A percentile compares a stretch with the other conserved stretches of the same genome.
These are phyloP conservation scores for Cyprinodon brontotheroides DNA, from an alignment of 2,113 vertebrate species.

Conservation along the genomic window DNA sequence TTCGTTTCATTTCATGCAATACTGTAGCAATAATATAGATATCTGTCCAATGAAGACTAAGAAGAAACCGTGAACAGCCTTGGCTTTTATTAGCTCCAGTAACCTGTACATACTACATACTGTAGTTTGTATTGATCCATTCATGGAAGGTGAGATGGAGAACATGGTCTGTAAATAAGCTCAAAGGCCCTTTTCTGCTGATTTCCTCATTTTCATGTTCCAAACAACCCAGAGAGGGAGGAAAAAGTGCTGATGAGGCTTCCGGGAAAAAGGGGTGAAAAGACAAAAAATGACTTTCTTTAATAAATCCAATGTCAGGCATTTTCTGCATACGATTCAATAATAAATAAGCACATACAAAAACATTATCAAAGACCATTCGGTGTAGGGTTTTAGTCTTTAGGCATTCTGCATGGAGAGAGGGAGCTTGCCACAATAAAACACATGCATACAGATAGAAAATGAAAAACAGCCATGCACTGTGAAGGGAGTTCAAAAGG, in stretches of 20 bases:
- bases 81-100: constrained; percentile 43
- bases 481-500: constrained; percentile 22
- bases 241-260: constrained; percentile 72
- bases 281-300: constrained; percentile 51
- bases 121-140: constrained; percentile 67
- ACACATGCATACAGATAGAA: constrained; percentile 15
- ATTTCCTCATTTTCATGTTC: constrained; percentile 56
- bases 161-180: constrained; percentile 73
- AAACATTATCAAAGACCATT: constrained; percentile 11
- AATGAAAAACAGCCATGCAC: constrained; percentile 25
- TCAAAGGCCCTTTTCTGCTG: constrained; percentile 59
- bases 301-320: constrained; percentile 63
- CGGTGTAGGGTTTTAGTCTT: constrained; percentile 9
- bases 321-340: constrained; percentile 50
- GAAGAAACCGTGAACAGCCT: constrained; percentile 9
- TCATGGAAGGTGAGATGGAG: constrained; percentile 38
- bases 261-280: constrained; percentile 33
- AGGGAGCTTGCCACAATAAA: constrained; percentile 32
- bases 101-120: constrained; percentile 48
- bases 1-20: constrained; percentile 2
- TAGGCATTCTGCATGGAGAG: constrained; percentile 33
- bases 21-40: constrained; percentile 5
- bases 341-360: constrained; percentile 6
- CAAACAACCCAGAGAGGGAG: constrained; percentile 63
- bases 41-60: constrained; percentile 13